These are phyloP conservation scores for Cranoglanis bouderius DNA, from an alignment of 2,113 vertebrate genomes.

Conservation along the genomic window DNA sequence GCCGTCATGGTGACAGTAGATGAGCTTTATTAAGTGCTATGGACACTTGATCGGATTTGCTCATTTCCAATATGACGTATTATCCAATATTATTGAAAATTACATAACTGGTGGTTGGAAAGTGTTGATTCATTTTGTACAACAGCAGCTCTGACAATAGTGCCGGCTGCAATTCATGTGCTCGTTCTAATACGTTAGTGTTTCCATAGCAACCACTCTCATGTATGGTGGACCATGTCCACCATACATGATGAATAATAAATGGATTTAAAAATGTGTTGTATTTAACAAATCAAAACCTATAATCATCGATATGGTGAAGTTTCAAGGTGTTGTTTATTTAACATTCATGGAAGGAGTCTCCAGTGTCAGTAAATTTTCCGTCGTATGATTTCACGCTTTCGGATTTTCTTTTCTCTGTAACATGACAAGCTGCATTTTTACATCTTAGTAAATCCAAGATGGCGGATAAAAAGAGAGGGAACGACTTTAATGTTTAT, in stretches of 20 bases:
- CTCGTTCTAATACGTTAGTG: neutral
- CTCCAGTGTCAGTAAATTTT: neutral
- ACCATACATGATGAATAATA: neutral
- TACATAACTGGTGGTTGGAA: too few species aligned
- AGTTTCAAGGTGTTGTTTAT: neutral
- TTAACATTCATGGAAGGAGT: neutral
- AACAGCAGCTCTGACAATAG: too few species aligned
- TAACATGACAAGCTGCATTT: too few species aligned
- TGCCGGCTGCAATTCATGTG: neutral
- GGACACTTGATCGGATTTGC: neutral
- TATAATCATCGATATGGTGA: neutral
- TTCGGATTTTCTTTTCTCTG: too few species aligned
- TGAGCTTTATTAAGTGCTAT: neutral
- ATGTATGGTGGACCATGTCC: neutral
- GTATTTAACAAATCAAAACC: neutral
- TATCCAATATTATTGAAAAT: neutral
- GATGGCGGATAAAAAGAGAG: too few species aligned
- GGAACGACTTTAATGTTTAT: too few species aligned
- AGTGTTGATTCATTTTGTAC: too few species aligned
- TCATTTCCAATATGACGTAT: neutral
- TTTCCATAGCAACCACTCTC: neutral
- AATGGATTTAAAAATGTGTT: neutral
- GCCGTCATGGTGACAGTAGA: neutral
- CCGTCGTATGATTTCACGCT: too few species aligned
- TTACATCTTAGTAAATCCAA: too few species aligned